These are phyloP conservation scores for Elmis aenea DNA, from an alignment of 2,888 invertebrate genomes.

Conservation along the genomic window DNA sequence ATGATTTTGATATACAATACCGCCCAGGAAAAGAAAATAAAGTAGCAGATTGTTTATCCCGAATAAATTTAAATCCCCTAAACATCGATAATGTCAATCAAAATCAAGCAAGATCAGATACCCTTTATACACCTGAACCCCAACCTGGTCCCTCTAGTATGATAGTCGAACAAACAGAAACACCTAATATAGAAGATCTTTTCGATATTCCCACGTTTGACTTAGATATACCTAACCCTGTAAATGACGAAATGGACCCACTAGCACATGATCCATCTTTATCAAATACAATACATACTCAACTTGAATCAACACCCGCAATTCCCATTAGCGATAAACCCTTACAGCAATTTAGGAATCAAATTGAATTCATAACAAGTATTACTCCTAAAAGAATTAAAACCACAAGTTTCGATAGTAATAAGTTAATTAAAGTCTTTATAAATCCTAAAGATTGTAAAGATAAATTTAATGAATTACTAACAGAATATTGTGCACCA, in stretches of 20 bases:
- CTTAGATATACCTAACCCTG: constrained; percentile 1
- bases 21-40: constrained; percentile 4
- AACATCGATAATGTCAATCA: not conserved
- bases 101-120: too few relatives aligned
- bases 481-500: constrained; percentile 3
- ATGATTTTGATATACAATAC: not conserved
- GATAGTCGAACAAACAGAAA: not conserved
- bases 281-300: constrained; percentile 1
- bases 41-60: not conserved
- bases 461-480: not conserved
- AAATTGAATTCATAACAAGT: constrained; percentile 1
- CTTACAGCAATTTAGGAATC: constrained; percentile 1
- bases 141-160: not conserved
- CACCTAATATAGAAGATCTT: not conserved
- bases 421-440: not conserved
- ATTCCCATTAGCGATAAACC: constrained; percentile 2
- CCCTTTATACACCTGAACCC: constrained; percentile 1
- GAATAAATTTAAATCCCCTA: constrained; percentile 1
- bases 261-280: too few relatives aligned
- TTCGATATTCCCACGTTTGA: too few relatives aligned
- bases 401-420: not conserved
- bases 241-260: too few relatives aligned
- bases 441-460: not conserved
- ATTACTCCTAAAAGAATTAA: constrained; percentile 1
- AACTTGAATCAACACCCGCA: constrained; percentile 1